Conservation (phyloP, 2,113 vertebrate species). For the Syngnathus floridae region DNA sequence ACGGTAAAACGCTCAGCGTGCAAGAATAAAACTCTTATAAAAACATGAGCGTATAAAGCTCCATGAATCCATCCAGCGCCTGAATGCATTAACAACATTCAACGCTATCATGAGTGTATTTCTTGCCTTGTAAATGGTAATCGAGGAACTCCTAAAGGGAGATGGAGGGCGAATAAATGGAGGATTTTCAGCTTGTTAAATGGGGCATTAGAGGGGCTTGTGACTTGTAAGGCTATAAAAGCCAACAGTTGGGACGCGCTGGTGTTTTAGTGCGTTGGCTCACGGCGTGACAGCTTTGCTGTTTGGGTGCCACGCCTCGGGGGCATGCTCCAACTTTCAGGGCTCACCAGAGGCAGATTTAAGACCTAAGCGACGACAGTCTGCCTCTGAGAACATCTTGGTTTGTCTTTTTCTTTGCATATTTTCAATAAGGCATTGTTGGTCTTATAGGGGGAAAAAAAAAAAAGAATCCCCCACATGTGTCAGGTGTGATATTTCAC, state of each 20-base stretch:
- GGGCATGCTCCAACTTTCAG: conserved; percentile 56
- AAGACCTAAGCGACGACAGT: conserved; percentile 6
- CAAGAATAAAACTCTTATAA: conserved; percentile 4
- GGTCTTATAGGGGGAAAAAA: conserved; percentile 16
- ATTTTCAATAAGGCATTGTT: no score
- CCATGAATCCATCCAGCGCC: conserved; percentile 16
- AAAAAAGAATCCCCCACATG: conserved; percentile 23
- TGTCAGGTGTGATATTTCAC: conserved; percentile 33
- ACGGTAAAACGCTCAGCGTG: no score
- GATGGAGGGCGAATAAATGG: conserved; percentile 52
- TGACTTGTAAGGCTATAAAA: conserved; percentile 67
- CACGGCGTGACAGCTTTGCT: conserved; percentile 58
- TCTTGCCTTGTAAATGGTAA: conserved; percentile 51
- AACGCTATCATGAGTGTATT: conserved; percentile 19
- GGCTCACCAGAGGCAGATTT: conserved; percentile 53
- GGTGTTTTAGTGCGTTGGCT: conserved; percentile 67
- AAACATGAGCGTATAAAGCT: conserved; percentile 3
- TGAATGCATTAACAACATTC: conserved; percentile 30
- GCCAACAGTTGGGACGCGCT: conserved; percentile 55
- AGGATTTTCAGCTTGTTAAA: conserved; percentile 74
- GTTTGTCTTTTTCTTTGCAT: conserved; percentile 8
- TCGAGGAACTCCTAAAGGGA: conserved; percentile 52
- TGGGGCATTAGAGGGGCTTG: conserved; percentile 64
- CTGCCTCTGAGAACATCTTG: conserved; percentile 8
- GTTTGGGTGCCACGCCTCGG: conserved; percentile 53